Evolutionary conservation across 2,797 vertebrate species (phyloP), one percentile per base, ranked within the genome.

Genomic region (Sus cebifrons): DNA sequence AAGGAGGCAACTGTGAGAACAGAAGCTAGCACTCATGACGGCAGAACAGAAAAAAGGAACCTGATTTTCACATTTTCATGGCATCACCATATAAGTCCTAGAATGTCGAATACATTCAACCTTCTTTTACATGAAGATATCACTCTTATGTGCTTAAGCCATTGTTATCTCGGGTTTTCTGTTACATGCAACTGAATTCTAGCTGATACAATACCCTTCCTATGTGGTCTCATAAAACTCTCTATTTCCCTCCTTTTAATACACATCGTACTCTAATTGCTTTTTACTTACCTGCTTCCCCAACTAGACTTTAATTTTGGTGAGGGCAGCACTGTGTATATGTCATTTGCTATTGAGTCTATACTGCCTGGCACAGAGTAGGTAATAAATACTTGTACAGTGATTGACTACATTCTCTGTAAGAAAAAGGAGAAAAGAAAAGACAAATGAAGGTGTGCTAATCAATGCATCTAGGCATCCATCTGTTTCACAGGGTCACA

Each of bases 361-460:
- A 81, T 18, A 93, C 3, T 81, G 67, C 25, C 52, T 82, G 40
- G 20, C 25, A 86, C 25, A 68, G 0, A 27, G n/a, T 52, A 85
- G 36, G 75, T 62, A 81, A 74, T 74, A 86, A 93, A 89, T 52
- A 78, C 25, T 7, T 25, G 1, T 44, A 86, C 36, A 85, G 49
- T 15, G 18, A 70, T 3, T n/a, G 68, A 81, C 36, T 79, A 86
- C 58, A 32, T 89, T 73, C 58, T 79, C 64, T 58, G 71, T 71
- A 89, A 85, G 70, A 65, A 84, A 89, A 89, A 89, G 27, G 27
- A 85, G 71, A 73, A 70, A 58, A 60, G 29, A 56, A 81, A 91
- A 78, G 65, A 91, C 27, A 84, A 83, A 82, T 36, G 16, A 93
- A 96, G 74, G 36, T 86, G 25, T 74, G 67, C 74, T n/a, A 73